A percentile compares a stretch with the other conserved stretches of the same genome.
phyloP scores from a whole-genome alignment of 2,888 invertebrate genomes.

The Schizotus pectinicornis region DNA sequence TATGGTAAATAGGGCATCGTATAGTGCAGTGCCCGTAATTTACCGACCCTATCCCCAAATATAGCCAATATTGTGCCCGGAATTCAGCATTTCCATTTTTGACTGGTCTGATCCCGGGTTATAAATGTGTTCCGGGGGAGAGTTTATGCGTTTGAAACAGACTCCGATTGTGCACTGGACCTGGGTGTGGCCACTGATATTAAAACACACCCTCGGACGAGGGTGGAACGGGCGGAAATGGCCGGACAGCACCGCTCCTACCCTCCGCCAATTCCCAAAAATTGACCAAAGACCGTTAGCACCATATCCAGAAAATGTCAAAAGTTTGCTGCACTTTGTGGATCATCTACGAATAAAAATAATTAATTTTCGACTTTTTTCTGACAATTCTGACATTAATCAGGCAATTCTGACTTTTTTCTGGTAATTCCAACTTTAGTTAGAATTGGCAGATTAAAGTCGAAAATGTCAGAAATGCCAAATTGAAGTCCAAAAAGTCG shows the following conservation, averaged over 20 bases:
- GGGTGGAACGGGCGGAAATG: slow-evolving; percentile 33
- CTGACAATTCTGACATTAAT: too few relatives aligned
- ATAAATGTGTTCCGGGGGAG: slow-evolving; percentile 55
- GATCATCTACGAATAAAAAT: too few relatives aligned
- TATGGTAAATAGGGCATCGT: slow-evolving; percentile 31
- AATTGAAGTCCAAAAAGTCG: too few relatives aligned
- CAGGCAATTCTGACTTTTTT: too few relatives aligned
- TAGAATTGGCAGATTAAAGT: too few relatives aligned
- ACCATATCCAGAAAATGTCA: too few relatives aligned
- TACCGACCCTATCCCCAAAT: slow-evolving; percentile 50
- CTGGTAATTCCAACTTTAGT: too few relatives aligned
- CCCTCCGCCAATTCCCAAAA: slow-evolving; percentile 12
- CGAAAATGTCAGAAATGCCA: too few relatives aligned
- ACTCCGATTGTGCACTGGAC: slow-evolving; percentile 49
- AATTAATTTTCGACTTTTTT: too few relatives aligned
- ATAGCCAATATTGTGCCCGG: slow-evolving; percentile 51
- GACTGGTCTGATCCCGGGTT: slow-evolving; percentile 56
- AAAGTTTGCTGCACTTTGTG: too few relatives aligned
- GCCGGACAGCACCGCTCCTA: not conserved
- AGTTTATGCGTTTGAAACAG: slow-evolving; percentile 44
- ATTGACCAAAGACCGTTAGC: too few relatives aligned
- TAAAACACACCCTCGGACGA: slow-evolving; percentile 54
- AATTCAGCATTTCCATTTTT: slow-evolving; percentile 56
- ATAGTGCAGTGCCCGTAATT: slow-evolving; percentile 49
- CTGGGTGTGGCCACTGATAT: slow-evolving; percentile 51